A percentile compares a stretch with the other conserved stretches of the same genome.
Evolutionary conservation across 1,140 invertebrate genomes (phyloP).

Genomic region (Nephila pilipes): DNA sequence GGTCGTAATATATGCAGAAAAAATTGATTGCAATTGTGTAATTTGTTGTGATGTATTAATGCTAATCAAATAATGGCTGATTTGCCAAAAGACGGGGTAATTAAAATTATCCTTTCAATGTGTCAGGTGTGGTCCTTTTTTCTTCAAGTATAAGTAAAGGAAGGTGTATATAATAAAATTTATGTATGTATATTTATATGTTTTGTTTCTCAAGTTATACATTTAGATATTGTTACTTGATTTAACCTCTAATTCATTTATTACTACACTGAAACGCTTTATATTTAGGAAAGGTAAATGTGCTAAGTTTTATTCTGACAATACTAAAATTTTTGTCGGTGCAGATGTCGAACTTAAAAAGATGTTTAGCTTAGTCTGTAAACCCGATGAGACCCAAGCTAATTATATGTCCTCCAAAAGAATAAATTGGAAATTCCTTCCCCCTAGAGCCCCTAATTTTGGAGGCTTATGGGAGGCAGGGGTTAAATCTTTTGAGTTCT

Average conservation of each 20-base stretch:
- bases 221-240: slow-evolving; percentile 77
- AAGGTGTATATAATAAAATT: slow-evolving; percentile 47
- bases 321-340: slow-evolving; percentile 80
- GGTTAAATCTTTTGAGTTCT: too few relatives aligned
- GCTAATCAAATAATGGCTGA: slow-evolving; percentile 7
- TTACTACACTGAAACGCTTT: slow-evolving; percentile 25
- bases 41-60: neutral
- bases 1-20: too few relatives aligned
- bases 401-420: neutral
- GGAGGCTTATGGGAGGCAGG: too few relatives aligned
- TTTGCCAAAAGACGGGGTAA: slow-evolving; percentile 16
- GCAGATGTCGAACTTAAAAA: slow-evolving; percentile 79
- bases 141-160: neutral
- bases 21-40: too few relatives aligned
- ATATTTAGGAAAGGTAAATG: too few relatives aligned
- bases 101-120: neutral
- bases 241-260: slow-evolving; percentile 62
- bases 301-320: slow-evolving; percentile 78
- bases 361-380: neutral
- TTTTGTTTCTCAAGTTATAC: slow-evolving; percentile 71
- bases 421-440: slow-evolving; percentile 80
- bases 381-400: neutral
- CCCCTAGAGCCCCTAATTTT: too few relatives aligned
- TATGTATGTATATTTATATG: slow-evolving; percentile 77
- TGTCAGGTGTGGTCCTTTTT: neutral